These are phyloP conservation scores for Nowickia ferox DNA, from an alignment of 2,888 invertebrate species.

Conservation along the genomic window DNA sequence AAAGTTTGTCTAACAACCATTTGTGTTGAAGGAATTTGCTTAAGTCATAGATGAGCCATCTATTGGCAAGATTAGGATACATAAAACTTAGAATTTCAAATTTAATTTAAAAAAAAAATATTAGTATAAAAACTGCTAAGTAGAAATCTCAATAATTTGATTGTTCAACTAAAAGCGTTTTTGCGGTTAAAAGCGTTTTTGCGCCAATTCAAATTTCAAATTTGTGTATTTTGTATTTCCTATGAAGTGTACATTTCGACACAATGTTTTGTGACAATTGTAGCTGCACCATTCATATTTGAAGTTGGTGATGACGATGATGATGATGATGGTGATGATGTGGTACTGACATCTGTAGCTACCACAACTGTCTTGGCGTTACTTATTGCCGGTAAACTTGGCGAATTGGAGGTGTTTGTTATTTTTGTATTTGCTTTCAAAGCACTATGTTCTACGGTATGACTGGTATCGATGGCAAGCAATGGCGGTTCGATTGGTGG, in stretches of 20 bases:
- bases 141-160: constrained; percentile 47
- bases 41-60: constrained; percentile 37
- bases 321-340: constrained; percentile 4
- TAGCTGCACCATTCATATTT: constrained; percentile 51
- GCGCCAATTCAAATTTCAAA: background rate
- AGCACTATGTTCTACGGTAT: constrained; percentile 35
- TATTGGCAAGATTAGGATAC: constrained; percentile 66
- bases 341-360: constrained; percentile 16
- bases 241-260: constrained; percentile 79
- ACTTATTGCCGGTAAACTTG: constrained; percentile 9
- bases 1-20: constrained; percentile 22
- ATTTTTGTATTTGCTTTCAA: constrained; percentile 47
- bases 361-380: constrained; percentile 30
- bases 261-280: constrained; percentile 75
- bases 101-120: constrained; percentile 31
- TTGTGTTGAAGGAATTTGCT: background rate
- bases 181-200: background rate
- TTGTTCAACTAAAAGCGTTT: background rate
- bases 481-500: constrained; percentile 57
- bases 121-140: constrained; percentile 24
- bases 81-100: background rate
- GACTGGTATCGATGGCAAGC: constrained; percentile 64
- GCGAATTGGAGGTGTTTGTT: constrained; percentile 19
- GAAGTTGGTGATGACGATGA: constrained; percentile 9
- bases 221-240: constrained; percentile 28